Base-by-base conservation (phyloP, 2,888 invertebrate genomes). In the Cordylochernes scorpioides region DNA sequence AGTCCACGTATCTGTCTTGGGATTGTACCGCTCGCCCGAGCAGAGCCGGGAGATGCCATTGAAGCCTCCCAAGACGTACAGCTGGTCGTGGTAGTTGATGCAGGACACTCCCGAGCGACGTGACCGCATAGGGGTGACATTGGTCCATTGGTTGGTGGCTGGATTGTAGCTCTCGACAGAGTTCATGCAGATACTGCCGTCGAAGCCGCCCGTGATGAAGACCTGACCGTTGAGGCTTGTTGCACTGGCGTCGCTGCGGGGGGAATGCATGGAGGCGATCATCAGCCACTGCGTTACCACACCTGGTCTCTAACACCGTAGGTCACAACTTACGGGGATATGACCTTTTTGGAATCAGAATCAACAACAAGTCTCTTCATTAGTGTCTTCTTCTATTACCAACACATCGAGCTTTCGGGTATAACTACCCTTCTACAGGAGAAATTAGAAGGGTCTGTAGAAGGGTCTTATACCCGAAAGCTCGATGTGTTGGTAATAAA, bases 21-120 rank as follows among this genome's bases (percentile, higher is more conserved):
- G 35, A 24, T 42, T 35, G 24, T 38, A 43, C 25, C 43, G 44
- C 39, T 54, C 54, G 9, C 32, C 37, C 13, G 13, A 31, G 3
- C 14, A 5, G 8, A 37, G 27, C 8, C 75, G 54, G 16, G 61
- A 61, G 41, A 63, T 61, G 4, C 75, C 75, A 46, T 74, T 70
- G 51, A 72, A 77, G 1, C 77, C 77, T 1, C 77, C 78, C 3
- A 78, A 58, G 1, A 71, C 75, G 44, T 71, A 75, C 4, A 78
- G 49, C 19, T 60, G 61, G 38, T 66, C 65, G 19, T 63, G 54
- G 46, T 66, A 68, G 3, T 67, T 60, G 15, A 72, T 62, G 6
- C 74, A 57, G 26, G 68, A 67, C 27, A 75, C 71, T 0, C 75
- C 77, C 5, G 73, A 72, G 9, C 77, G 61, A 0, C 70, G 65